Base-by-base conservation (phyloP, 92 coral and sea anemone species). In the Palythoa grandis region DNA sequence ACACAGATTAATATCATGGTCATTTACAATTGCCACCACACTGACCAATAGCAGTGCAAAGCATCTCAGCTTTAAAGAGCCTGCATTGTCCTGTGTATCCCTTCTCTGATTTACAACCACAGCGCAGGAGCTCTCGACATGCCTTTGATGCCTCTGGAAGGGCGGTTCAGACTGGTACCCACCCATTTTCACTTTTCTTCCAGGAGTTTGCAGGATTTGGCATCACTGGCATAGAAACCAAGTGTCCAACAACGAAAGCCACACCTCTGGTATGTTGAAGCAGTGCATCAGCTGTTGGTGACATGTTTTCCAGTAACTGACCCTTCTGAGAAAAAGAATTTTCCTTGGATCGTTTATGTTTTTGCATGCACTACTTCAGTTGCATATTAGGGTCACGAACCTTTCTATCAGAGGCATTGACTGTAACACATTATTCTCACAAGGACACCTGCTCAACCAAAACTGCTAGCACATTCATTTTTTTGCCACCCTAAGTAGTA, bases 161-260 rank as follows among this genome's bases (percentile, higher is more conserved):
- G 43, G 83, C 68, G 20, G 83, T 77, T 38, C 83, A 77, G 24
- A 77, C 47, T 8, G 83, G 83, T 16, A 17, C 24, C 83, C 83
- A 77, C 23, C 83, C 83, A 52, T 25, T 77, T 24, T 77, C 83
- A 38, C 83, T n/a, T 47, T 17, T 56, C 11, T 20, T 56, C 71
- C 71, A 29, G 35, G 35, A 0, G 35, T 29, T 29, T 29, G 35
- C 35, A 29, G 35, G 35, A 0, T 0, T 29, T 29, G 35, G 35
- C 35, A 29, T 29, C 0, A 1, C 35, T 0, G 35, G 35, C 35
- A 29, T 1, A 29, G 35, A 29, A 29, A 29, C 35, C 35, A 29
- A 29, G 35, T 29, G 35, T 29, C 35, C 35, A 29, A 29, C 35
- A 29, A 1, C 1, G 35, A 29, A 29, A 29, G 35, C 35, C 0